Conservation (phyloP, 2,888 invertebrate species). For the Sisyra nigra region DNA sequence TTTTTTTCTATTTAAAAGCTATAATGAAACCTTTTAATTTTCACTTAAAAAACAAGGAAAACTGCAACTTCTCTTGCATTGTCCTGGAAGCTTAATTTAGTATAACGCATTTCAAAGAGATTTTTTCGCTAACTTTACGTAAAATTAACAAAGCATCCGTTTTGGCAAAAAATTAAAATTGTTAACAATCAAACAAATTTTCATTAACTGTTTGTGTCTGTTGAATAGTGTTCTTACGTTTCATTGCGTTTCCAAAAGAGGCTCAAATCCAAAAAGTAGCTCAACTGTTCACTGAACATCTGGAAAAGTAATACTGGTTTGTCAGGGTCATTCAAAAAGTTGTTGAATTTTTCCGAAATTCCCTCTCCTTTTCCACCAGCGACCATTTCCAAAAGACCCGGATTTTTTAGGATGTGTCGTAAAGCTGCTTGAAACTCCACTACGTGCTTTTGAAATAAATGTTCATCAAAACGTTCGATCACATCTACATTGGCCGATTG, state of each 20-base stretch:
- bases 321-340: neutral
- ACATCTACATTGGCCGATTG: too few species aligned
- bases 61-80: too few species aligned
- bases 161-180: slow-evolving; percentile 1
- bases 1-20: too few species aligned
- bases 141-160: too few species aligned
- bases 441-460: neutral
- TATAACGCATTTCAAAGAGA: too few species aligned
- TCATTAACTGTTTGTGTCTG: neutral
- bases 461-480: too few species aligned
- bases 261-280: slow-evolving; percentile 2
- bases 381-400: neutral
- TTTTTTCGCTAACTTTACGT: too few species aligned
- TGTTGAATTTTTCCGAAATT: too few species aligned
- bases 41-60: too few species aligned
- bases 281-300: neutral
- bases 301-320: slow-evolving; percentile 4
- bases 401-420: neutral
- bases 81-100: too few species aligned
- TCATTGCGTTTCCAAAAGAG: neutral
- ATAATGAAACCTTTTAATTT: too few species aligned
- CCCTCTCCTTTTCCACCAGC: too few species aligned
- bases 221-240: neutral
- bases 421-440: slow-evolving; percentile 1
- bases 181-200: neutral